These are phyloP conservation scores for Sebastes oblongus DNA, from an alignment of 2,797 vertebrate genomes.

Conservation along the genomic window DNA sequence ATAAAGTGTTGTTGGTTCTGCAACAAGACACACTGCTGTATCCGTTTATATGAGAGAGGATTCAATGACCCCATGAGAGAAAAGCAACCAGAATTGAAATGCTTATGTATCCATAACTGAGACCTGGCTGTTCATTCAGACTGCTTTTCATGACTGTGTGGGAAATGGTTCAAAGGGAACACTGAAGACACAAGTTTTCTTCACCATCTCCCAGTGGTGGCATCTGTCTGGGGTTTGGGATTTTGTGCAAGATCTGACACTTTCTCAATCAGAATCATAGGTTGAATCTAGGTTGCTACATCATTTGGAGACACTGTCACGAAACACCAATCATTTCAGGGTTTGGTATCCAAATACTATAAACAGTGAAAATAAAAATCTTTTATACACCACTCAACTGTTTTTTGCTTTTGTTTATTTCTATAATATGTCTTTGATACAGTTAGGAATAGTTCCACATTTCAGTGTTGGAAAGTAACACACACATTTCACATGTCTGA, in stretches of 20 bases:
- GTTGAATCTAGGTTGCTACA: constrained; percentile 44
- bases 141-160: neutral
- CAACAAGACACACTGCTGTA: neutral
- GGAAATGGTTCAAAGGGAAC: neutral
- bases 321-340: neutral
- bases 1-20: neutral
- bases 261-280: constrained; percentile 39
- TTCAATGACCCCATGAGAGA: neutral
- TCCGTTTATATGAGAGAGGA: neutral
- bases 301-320: neutral
- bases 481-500: neutral
- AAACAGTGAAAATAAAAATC: constrained; percentile 2
- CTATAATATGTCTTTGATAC: neutral
- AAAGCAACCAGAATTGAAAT: neutral
- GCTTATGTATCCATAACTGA: neutral
- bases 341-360: neutral
- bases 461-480: no score
- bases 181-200: constrained; percentile 21
- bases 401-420: neutral
- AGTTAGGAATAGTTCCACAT: neutral
- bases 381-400: neutral
- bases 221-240: constrained; percentile 18
- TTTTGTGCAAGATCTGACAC: constrained; percentile 30
- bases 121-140: neutral
- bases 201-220: neutral